phyloP scores from a whole-genome alignment of 2,888 invertebrate genomes.

The Dichetophora obliterata region DNA sequence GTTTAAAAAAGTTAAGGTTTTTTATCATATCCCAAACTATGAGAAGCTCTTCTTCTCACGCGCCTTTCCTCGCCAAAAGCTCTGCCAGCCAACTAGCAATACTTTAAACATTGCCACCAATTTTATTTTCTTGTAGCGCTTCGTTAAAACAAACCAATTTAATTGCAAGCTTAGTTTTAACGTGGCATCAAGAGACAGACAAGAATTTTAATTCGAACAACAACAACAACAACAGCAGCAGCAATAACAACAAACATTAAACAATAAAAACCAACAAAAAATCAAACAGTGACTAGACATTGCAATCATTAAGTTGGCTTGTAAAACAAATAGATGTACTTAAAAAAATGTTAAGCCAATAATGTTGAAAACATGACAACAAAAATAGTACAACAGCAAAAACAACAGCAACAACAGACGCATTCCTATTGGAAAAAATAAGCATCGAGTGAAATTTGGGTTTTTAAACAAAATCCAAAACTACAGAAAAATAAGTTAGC shows the following conservation, averaged over 20 bases:
- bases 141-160: constrained; percentile 32
- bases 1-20: too few species aligned
- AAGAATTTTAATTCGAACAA: constrained; percentile 30
- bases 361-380: constrained; percentile 8
- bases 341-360: constrained; percentile 26
- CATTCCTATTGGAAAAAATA: constrained; percentile 14
- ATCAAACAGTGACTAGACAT: constrained; percentile 37
- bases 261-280: constrained; percentile 25
- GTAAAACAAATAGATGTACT: constrained; percentile 51
- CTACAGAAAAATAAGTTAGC: constrained; percentile 34
- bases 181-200: background rate
- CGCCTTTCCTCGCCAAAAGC: background rate
- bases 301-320: constrained; percentile 50
- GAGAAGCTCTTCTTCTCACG: background rate
- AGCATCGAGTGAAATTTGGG: constrained; percentile 32
- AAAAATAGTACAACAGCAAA: constrained; percentile 37
- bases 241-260: too few species aligned
- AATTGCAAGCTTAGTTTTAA: constrained; percentile 25
- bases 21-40: background rate
- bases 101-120: background rate
- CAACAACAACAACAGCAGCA: constrained; percentile 10
- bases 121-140: constrained; percentile 18
- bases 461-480: constrained; percentile 25
- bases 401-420: constrained; percentile 29
- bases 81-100: background rate